Conservation (phyloP, 1,140 invertebrate species). For the Bombus superbus region DNA sequence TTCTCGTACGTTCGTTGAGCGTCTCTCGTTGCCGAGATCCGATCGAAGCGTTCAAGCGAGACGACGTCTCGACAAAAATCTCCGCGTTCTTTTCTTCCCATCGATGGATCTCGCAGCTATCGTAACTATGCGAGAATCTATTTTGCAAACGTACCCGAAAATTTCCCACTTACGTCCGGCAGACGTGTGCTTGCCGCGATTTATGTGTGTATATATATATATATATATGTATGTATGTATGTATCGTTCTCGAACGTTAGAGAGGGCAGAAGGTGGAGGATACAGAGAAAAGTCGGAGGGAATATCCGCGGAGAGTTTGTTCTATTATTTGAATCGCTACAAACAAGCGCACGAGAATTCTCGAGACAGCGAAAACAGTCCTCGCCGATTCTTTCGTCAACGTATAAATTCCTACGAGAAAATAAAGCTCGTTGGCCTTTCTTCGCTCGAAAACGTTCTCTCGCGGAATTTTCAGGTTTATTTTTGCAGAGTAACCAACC, state of each 20-base stretch:
- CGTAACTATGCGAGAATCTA: no score
- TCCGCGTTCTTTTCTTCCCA: background rate
- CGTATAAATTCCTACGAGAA: background rate
- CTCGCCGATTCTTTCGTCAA: background rate
- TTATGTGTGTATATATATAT: background rate
- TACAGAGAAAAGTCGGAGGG: background rate
- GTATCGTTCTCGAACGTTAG: background rate
- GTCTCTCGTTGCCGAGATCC: background rate
- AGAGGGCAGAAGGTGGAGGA: background rate
- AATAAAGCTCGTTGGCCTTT: background rate
- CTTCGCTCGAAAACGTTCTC: no score
- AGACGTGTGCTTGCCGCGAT: background rate
- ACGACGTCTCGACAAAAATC: background rate
- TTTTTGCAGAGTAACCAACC: background rate
- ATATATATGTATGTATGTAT: no score
- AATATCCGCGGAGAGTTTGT: background rate
- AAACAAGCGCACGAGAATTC: constrained; percentile 5
- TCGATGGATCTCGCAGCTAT: background rate
- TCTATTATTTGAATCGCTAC: constrained; percentile 27
- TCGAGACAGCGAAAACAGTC: background rate
- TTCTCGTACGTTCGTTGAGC: background rate
- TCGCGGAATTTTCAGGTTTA: background rate
- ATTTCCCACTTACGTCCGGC: background rate
- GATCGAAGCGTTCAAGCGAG: background rate
- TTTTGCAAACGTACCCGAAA: background rate